Base-by-base conservation (phyloP, 2,113 vertebrate species). In the Tursiops truncatus region DNA sequence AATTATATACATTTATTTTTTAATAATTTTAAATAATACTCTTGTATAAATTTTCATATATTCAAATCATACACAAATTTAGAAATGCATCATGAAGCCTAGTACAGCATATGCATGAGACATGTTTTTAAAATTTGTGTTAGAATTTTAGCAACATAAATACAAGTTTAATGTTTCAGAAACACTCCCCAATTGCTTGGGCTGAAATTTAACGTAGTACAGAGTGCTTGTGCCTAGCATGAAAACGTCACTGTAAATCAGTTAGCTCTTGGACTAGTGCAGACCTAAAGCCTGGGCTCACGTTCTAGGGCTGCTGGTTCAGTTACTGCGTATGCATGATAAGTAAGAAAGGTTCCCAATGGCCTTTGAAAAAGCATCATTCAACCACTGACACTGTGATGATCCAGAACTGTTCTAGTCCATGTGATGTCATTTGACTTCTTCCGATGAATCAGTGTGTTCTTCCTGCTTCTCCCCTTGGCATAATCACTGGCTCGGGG, bases 1-100 rank as follows among this genome's bases (percentile, higher is more conserved):
- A 99, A 99, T 99, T 99, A 99, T 99, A 99, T 98, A 99, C 98
- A 99, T 99, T 99, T 99, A 98, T 99, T 99, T 98, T 96, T 98
- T 98, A 98, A 98, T 98, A 97, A 98, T 99, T 99, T 99, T 99
- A 99, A 99, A 99, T 99, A 99, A 99, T 98, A 99, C 98, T 99
- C 98, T 99, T 98, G 98, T 99, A 99, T 99, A 99, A 99, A 99
- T 98, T 99, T 98, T 98, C 98, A 98, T 99, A 99, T 98, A 99
- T 98, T 99, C 98, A 98, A 98, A 99, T 99, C 98, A 98, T 98
- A 98, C 98, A 98, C 97, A 97, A 94, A 97, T 98, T 98, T 98
- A 99, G 98, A 98, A 99, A 98, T 98, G 98, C 96, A 98, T 99
- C 98, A 98, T 96, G 98, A 98, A 98, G 98, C 98, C 97, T 93